Evolutionary conservation across 1,140 invertebrate genomes (phyloP).

Genomic region (Drosophila mojavensis): DNA sequence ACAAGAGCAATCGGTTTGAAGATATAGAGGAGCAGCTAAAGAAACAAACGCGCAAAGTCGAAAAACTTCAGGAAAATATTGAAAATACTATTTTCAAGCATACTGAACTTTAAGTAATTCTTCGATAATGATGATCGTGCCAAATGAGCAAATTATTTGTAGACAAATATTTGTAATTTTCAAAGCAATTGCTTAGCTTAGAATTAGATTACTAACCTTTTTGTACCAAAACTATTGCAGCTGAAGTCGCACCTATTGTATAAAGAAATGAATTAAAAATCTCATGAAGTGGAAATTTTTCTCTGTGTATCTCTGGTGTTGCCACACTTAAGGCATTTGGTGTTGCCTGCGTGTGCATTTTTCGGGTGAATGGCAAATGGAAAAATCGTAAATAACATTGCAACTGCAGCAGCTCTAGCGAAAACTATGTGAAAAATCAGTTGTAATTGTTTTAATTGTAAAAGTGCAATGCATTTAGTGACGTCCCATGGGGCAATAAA

Average conservation of each 20-base stretch:
- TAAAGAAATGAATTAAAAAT: conserved; percentile 52
- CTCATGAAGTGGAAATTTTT: conserved; percentile 40
- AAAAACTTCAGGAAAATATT: conserved; percentile 93
- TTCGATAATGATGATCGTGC: conserved; percentile 24
- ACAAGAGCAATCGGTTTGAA: conserved; percentile 86
- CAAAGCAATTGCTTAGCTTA: conserved; percentile 36
- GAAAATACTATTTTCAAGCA: conserved; percentile 92
- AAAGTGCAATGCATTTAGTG: conserved; percentile 44
- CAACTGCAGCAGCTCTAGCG: conserved; percentile 34
- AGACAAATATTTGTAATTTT: conserved; percentile 22
- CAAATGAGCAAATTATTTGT: conserved; percentile 68
- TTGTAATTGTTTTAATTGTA: conserved; percentile 36
- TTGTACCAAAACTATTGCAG: conserved; percentile 63
- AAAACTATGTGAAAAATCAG: conserved; percentile 47
- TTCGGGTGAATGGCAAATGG: conserved; percentile 41
- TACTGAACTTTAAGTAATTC: conserved; percentile 87
- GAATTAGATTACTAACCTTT: conserved; percentile 33
- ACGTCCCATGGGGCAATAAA: conserved; percentile 14
- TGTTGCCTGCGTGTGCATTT: conserved; percentile 40
- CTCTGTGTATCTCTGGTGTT: conserved; percentile 28
- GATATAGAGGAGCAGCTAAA: conserved; percentile 90
- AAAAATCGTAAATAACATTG: conserved; percentile 56
- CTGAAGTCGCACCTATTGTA: conserved; percentile 1
- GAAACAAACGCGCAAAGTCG: conserved; percentile 92
- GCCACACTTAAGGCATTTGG: conserved; percentile 11